These are phyloP conservation scores for Enteromius afrohamiltoni DNA, from an alignment of 2,797 vertebrate genomes.

Conservation along the genomic window DNA sequence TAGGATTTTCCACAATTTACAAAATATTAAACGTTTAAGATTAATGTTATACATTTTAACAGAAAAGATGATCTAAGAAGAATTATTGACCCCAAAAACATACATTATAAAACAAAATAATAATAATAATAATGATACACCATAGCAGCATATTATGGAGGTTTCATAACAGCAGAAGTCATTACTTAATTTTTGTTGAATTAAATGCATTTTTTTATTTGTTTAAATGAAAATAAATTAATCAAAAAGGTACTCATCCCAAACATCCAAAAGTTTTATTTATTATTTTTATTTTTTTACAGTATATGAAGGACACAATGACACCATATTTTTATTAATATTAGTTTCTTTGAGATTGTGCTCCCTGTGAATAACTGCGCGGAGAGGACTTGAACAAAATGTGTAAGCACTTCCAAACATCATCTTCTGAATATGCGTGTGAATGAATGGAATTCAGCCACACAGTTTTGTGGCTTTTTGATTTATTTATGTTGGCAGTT, in stretches of 20 bases:
- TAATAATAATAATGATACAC: no score
- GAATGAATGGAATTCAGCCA: slow-evolving; percentile 28
- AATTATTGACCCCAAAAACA: no score
- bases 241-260: neutral
- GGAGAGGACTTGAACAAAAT: neutral
- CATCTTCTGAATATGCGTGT: slow-evolving; percentile 1
- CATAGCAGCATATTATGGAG: no score
- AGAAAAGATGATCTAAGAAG: no score
- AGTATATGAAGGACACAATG: neutral
- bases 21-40: no score
- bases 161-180: neutral
- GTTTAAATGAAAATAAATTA: neutral
- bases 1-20: no score
- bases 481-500: slow-evolving; percentile 1
- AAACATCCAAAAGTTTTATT: neutral
- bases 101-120: no score
- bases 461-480: slow-evolving; percentile 18
- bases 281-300: neutral
- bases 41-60: no score
- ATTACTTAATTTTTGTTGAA: neutral
- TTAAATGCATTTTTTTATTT: neutral
- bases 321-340: neutral
- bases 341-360: neutral
- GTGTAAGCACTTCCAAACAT: neutral
- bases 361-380: neutral